Percentiles rank a stretch among this genome's conserved stretches.
Evolutionary conservation across 64 coral and sea anemone species (phyloP).

Genomic region (Montipora efflorescens): DNA sequence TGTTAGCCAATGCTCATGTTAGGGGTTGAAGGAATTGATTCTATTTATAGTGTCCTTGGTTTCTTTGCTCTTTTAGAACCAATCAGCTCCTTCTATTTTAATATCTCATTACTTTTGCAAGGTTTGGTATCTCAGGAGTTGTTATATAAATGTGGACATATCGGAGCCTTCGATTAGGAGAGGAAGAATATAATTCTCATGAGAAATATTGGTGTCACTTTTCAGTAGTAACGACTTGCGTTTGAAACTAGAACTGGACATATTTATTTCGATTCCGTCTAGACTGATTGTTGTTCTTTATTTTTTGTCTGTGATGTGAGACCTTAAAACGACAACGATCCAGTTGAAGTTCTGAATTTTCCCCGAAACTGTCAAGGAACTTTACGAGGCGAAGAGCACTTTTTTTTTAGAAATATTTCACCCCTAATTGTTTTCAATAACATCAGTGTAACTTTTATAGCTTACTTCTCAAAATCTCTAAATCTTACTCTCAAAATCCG

Average conservation of each 20-base stretch:
- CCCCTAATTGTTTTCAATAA: background rate
- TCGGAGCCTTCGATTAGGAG: background rate
- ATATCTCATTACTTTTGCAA: no score
- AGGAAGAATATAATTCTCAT: background rate
- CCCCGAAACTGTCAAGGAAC: background rate
- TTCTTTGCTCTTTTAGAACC: no score
- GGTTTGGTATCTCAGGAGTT: background rate
- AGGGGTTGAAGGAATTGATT: no score
- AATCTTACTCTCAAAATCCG: background rate
- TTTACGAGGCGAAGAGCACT: background rate
- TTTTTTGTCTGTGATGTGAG: background rate
- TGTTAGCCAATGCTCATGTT: no score
- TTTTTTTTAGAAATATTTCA: background rate
- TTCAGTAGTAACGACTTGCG: background rate
- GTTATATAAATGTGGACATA: background rate
- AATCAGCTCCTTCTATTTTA: no score
- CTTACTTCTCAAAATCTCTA: background rate
- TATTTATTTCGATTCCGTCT: background rate
- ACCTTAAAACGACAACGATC: no score
- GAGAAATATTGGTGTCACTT: conserved; percentile 1
- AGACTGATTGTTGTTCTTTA: no score
- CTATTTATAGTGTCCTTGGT: no score
- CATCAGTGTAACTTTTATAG: background rate
- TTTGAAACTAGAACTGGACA: background rate
- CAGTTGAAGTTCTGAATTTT: no score